Evolutionary conservation across 2,888 invertebrate species (phyloP), one percentile per base, ranked within the genome.

Genomic region (Tetramorium bicarinatum): DNA sequence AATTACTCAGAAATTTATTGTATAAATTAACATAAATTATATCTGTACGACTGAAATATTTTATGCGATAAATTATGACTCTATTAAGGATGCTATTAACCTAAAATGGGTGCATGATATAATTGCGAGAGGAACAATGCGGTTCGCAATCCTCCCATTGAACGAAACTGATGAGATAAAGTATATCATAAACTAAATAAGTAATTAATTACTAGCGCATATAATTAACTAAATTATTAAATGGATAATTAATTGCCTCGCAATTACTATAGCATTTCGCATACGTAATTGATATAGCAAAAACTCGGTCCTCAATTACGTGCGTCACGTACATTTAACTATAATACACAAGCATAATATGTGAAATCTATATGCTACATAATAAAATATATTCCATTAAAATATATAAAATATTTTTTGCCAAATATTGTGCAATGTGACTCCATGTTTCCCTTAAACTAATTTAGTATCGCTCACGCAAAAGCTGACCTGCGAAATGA

Each of bases 141-240:
- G 59, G 47, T 44, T 54, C 8, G n/a, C 74, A 21, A 38, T 25
- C 7, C 13, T 38, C 21, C 62, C 11, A 59, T n/a, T 41, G 52
- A 54, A 77, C 13, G 8, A 41, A 29, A 69, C 56, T 44, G 52
- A 67, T 47, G 59, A 56, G 52, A 56, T 34, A 74, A 59, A 80
- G 11, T 56, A 34, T 47, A 59, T 59, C 59, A 74, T 72, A 72
- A 59, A 74, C n/a, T 80, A 59, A 59, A 80, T 59, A 80, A 80
- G 74, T 74, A 80, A 80, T 80, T 80, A 47, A 74, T 80, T 74
- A 80, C 59, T 80, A 74, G 29, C 47, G 21, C 59, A 47, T 47
- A 18, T 74, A 74, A 72, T 72, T 80, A 59, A 79, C 44, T 34
- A 25, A 79, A 80, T 80, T 34, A 72, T 59, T 56, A 80, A 80